A percentile compares a stretch with the other conserved stretches of the same genome.
Evolutionary conservation across 2,888 invertebrate genomes (phyloP).

Genomic region (Agrochola circellaris): DNA sequence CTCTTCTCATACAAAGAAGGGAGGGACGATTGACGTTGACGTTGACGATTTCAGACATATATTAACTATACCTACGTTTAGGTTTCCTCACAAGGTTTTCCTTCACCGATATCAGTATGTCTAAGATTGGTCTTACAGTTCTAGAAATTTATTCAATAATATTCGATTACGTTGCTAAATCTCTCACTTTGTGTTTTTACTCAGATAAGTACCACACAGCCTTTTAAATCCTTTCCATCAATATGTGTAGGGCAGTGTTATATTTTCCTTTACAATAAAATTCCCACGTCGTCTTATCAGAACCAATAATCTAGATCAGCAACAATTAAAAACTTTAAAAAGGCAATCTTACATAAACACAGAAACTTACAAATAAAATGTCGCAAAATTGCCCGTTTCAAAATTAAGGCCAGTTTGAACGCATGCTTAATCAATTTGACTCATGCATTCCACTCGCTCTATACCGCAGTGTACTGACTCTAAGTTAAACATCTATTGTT

Average conservation of each 20-base stretch:
- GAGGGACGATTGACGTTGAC: no score
- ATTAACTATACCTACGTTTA: no score
- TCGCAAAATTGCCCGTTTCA: slow-evolving; percentile 57
- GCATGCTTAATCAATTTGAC: slow-evolving; percentile 78
- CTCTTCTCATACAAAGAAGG: no score
- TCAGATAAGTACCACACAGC: neutral
- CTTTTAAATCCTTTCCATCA: neutral
- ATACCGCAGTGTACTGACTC: slow-evolving; percentile 64
- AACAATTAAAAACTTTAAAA: slow-evolving; percentile 22
- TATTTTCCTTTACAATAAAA: neutral
- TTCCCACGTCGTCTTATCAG: neutral
- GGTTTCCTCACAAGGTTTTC: no score
- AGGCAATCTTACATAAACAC: slow-evolving; percentile 1
- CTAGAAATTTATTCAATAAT: neutral
- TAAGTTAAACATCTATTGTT: slow-evolving; percentile 49
- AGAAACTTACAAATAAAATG: slow-evolving; percentile 37
- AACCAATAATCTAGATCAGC: neutral
- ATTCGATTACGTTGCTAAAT: neutral
- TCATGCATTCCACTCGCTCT: slow-evolving; percentile 69
- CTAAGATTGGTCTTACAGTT: no score
- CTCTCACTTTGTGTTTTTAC: neutral
- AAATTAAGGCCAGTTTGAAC: slow-evolving; percentile 83
- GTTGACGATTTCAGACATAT: no score
- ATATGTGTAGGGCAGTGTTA: neutral
- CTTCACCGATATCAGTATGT: no score